Conservation (phyloP, 2,888 invertebrate genomes). For the Sisyra nigra region DNA sequence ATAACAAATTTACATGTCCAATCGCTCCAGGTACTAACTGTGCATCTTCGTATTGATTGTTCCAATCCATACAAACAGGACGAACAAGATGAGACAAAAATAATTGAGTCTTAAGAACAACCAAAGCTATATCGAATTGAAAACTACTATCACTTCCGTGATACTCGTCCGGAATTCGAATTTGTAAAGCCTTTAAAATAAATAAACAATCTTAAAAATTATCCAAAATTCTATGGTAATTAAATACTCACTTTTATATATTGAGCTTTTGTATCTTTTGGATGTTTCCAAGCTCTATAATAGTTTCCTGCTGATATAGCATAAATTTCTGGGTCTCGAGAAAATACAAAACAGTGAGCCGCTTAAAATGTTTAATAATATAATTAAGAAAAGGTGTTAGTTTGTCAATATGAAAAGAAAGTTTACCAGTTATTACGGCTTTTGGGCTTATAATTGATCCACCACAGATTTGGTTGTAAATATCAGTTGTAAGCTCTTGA, state of each 20-base stretch:
- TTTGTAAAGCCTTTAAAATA: background rate
- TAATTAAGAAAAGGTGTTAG: too few relatives aligned
- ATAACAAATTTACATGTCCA: background rate
- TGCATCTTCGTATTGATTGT: background rate
- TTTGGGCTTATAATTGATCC: slow-evolving; percentile 19
- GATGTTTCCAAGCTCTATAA: slow-evolving; percentile 17
- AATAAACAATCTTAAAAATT: too few relatives aligned
- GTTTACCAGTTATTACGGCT: slow-evolving; percentile 20
- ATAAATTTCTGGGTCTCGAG: slow-evolving; percentile 10
- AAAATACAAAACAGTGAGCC: slow-evolving; percentile 20
- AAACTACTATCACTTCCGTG: background rate
- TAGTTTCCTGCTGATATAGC: slow-evolving; percentile 22
- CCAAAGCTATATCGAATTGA: background rate
- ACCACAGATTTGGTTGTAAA: slow-evolving; percentile 17
- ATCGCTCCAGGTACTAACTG: background rate
- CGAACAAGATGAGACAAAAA: background rate
- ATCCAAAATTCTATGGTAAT: background rate
- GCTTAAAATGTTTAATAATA: slow-evolving; percentile 16
- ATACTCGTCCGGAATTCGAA: background rate
- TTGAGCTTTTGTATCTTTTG: slow-evolving; percentile 17
- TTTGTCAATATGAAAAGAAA: too few relatives aligned
- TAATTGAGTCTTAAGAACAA: background rate
- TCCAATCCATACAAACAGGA: slow-evolving; percentile 3
- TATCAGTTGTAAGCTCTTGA: slow-evolving; percentile 6
- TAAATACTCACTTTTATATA: slow-evolving; percentile 16